Base-by-base conservation (phyloP, 2,113 vertebrate genomes). In the Poicephalus gulielmi region DNA sequence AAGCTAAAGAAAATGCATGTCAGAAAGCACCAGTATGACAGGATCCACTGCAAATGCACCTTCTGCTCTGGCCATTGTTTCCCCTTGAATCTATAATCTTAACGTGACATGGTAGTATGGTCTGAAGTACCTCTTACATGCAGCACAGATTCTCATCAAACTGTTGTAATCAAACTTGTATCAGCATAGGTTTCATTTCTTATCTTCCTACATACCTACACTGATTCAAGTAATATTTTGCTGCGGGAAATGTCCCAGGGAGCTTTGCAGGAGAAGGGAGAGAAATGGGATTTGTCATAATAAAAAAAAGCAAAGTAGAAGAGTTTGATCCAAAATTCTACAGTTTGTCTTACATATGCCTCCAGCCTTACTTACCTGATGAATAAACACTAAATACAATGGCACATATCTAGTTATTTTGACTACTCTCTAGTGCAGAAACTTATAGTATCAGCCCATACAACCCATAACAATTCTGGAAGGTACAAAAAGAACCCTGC, bases 401-500 rank as follows among this genome's bases (percentile, higher is more conserved):
- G 18, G 8, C 28, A 70, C 6, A 73, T 78, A 41, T 46, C 14
- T 31, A 46, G 62, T 13, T 90, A n/a, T 50, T 78, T 70, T 50
- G 17, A 63, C 31, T 82, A 16, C 2, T 93, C 10, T 50, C 1
- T 55, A 3, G 35, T 33, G 30, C 37, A 92, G 46, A 39, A 41
- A 16, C 16, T 30, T 25, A 24, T 1, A 44, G 15, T 46, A 15
- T 67, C 19, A 75, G 28, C 5, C 84, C 27, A 33, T n/a, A 76
- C 10, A 94, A 78, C 4, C 13, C 20, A n/a, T 23, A 81, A 66
- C 4, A 66, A 5, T 87, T 60, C 64, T 52, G n/a, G 57, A 94
- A 91, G 10, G 46, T 89, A 95, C 50, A 71, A 97, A 96, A 93
- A 39, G 12, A 84, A 52, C 64, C 31, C 83, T 80, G 96, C 98